phyloP scores from a whole-genome alignment of 2,888 invertebrate species.

The Polyommatus iphigenia region DNA sequence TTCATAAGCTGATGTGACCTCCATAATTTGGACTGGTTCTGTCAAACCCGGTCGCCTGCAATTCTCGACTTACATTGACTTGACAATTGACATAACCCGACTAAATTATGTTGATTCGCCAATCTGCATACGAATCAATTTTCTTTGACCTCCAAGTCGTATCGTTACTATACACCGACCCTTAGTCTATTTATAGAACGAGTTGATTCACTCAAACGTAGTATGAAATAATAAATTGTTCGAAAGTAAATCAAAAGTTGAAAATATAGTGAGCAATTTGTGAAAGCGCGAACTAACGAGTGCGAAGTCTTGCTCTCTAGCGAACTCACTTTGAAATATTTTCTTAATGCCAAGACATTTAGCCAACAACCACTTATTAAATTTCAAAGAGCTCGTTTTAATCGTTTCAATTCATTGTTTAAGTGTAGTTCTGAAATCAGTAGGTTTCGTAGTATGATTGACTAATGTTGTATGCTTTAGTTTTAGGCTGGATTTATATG shows the following conservation, averaged over 20 bases:
- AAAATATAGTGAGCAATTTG: conserved; percentile 15
- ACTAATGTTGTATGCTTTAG: too few relatives aligned
- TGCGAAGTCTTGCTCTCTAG: not conserved
- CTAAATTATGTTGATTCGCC: not conserved
- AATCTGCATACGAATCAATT: not conserved
- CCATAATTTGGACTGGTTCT: too few relatives aligned
- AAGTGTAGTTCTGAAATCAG: not conserved
- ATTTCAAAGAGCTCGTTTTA: not conserved
- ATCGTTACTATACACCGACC: not conserved
- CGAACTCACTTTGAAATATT: conserved; percentile 4
- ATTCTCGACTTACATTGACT: too few relatives aligned
- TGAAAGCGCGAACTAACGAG: conserved; percentile 19
- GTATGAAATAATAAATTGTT: conserved; percentile 2
- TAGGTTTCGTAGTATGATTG: not conserved
- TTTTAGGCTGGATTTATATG: too few relatives aligned
- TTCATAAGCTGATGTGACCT: too few relatives aligned
- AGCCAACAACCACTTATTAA: not conserved
- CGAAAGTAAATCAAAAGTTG: conserved; percentile 10
- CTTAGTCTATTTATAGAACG: conserved; percentile 1
- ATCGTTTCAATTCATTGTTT: not conserved
- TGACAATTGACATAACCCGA: too few relatives aligned
- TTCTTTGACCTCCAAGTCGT: not conserved
- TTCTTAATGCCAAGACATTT: not conserved
- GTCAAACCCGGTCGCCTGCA: too few relatives aligned
- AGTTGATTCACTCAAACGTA: not conserved